Base-by-base conservation (phyloP, 2,888 invertebrate species). In the Hydrotaea diabolus region DNA sequence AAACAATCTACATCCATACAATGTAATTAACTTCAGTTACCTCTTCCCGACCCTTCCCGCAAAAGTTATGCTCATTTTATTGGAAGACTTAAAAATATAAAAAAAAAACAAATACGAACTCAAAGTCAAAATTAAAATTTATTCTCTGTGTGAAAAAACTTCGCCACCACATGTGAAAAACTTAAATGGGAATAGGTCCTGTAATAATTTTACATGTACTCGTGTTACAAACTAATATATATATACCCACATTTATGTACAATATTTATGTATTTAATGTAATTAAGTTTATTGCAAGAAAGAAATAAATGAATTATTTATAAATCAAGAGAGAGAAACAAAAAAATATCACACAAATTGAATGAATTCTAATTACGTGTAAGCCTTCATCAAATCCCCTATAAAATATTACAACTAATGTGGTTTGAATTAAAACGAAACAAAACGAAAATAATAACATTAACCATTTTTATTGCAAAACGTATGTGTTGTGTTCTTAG, bases 401-500 rank as follows among this genome's bases (percentile, higher is more conserved):
- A 31, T 31, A 31, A 31, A 31, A 31, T 31, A 31, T 31, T 59
- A 43, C 19, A 19, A 43, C 13, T 46, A 74, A 74, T 43, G 43
- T 46, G 21, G 46, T n/a, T 43, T 66, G 39, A 26, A 26, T 75
- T 17, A 11, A 75, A 75, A 43, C 3, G 46, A 64, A 71, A 15
- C 39, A 55, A 55, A 49, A 49, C n/a, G 8, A 46, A 64, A 53
- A 2, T 11, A 39, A 55, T 43, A 59, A 39, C n/a, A n/a, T n/a
- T n/a, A n/a, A n/a, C n/a, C 1, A 71, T 53, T 4, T 69, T 77
- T 83, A 81, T 81, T 81, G 84, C 81, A 78, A 81, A 84, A 81
- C 81, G 21, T 76, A 72, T 76, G 84, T 59, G 11, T 46, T 76
- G 84, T 59, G 11, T 46, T 77, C 43, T 17, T n/a, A 66, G 53